Base-by-base conservation (phyloP, 1,140 invertebrate species). In the Theocolax elegans region DNA sequence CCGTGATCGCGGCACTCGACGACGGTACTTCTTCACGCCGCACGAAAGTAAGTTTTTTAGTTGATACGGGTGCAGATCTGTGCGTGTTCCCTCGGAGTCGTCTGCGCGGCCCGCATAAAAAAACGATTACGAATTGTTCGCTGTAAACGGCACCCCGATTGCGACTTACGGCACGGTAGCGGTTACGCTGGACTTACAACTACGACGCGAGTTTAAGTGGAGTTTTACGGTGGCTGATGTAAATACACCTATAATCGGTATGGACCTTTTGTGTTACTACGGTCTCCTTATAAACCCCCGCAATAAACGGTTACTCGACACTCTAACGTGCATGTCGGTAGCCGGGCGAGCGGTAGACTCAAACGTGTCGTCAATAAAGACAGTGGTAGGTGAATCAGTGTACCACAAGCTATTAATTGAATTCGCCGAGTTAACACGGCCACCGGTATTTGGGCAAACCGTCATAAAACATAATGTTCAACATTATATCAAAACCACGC, bases 251-350 rank as follows among this genome's bases (percentile, higher is more conserved):
- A 74, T 74, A 2, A 54, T 74, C 13, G 69, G 72, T 1, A 46
- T 62, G 25, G 58, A 74, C 31, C 81, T 84, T 56, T 62, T 86
- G 19, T 17, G 46, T 0, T 44, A 79, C 70, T 79, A 74, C 67
- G 67, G 74, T 13, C n/a, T n/a, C n/a, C n/a, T 51, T 85, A 27
- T 25, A 80, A 4, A 38, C 12, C 12, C 6, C 6, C 12, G 35
- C 12, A 12, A 38, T n/a, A n/a, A n/a, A n/a, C n/a, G n/a, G n/a
- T n/a, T n/a, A n/a, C n/a, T n/a, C n/a, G n/a, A n/a, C n/a, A n/a
- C n/a, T n/a, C n/a, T n/a, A n/a, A n/a, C n/a, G n/a, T n/a, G n/a
- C n/a, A n/a, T n/a, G n/a, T n/a, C n/a, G n/a, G n/a, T n/a, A n/a
- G n/a, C n/a, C n/a, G n/a, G n/a, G n/a, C n/a, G n/a, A n/a, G n/a